Evolutionary conservation across 2,113 vertebrate species (phyloP).

Genomic region (Amphilophus citrinellus): DNA sequence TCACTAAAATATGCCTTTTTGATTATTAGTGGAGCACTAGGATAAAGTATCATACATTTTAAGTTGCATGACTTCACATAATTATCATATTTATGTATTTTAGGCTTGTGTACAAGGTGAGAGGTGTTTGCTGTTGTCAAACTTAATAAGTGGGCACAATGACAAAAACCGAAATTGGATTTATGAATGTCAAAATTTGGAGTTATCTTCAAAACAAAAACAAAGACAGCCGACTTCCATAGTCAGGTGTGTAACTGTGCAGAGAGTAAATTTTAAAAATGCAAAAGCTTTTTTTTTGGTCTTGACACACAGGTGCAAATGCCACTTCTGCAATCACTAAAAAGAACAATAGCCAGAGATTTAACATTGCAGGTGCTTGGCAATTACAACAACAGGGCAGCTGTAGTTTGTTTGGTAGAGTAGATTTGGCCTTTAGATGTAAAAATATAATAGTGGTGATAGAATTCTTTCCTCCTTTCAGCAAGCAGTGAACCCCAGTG

Average conservation of each 20-base stretch:
- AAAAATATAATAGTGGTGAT: background rate
- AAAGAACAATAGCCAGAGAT: background rate
- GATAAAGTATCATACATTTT: background rate
- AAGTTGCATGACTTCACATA: background rate
- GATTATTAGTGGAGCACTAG: background rate
- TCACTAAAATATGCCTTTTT: background rate
- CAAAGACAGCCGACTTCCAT: background rate
- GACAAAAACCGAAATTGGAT: too few relatives aligned
- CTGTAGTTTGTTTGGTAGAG: background rate
- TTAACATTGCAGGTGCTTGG: background rate
- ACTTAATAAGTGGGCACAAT: too few relatives aligned
- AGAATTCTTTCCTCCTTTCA: background rate
- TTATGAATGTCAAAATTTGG: background rate
- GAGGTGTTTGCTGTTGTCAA: background rate
- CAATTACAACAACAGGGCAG: background rate
- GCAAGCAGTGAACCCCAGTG: background rate
- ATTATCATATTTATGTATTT: background rate
- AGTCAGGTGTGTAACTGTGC: background rate
- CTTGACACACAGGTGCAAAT: background rate
- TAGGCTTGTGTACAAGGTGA: background rate
- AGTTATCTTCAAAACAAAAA: background rate
- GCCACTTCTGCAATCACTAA: background rate
- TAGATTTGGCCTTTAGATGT: background rate
- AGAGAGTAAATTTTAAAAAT: background rate
- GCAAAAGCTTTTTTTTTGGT: background rate